Evolutionary conservation across 2,113 vertebrate species (phyloP).

Genomic region (Anhinga rufa): DNA sequence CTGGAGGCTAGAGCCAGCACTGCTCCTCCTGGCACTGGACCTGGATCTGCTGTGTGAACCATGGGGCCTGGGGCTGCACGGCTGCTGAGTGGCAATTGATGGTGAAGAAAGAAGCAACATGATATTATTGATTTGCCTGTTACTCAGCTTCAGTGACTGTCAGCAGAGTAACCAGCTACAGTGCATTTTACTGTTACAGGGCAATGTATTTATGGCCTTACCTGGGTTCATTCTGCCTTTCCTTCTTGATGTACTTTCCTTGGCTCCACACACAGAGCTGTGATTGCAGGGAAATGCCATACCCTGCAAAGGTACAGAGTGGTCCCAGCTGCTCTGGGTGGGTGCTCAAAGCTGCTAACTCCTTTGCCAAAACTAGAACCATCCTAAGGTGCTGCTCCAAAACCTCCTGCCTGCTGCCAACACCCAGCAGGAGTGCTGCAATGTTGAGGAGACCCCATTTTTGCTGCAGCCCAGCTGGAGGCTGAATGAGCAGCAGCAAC

Average conservation of each 20-base stretch:
- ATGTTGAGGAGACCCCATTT: background rate
- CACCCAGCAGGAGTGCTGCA: background rate
- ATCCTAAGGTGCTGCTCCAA: background rate
- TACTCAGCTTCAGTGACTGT: background rate
- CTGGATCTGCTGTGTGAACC: fast-evolving
- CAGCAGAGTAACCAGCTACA: background rate
- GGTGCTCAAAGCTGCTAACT: background rate
- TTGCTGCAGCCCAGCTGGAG: background rate
- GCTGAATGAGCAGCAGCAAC: background rate
- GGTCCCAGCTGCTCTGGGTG: background rate
- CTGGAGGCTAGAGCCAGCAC: background rate
- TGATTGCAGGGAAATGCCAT: background rate
- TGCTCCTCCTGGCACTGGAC: background rate
- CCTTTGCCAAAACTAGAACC: background rate
- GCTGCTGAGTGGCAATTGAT: background rate
- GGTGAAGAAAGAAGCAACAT: background rate
- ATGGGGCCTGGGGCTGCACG: background rate
- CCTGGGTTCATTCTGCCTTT: background rate
- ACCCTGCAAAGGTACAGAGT: background rate
- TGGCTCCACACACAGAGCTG: background rate
- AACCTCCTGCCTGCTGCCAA: background rate
- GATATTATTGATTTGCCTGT: background rate
- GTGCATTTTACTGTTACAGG: background rate
- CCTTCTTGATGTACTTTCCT: background rate
- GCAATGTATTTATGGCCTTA: background rate